These are phyloP conservation scores for Neomorphus geoffroyi DNA, from an alignment of 2,797 vertebrate genomes.

Conservation along the genomic window DNA sequence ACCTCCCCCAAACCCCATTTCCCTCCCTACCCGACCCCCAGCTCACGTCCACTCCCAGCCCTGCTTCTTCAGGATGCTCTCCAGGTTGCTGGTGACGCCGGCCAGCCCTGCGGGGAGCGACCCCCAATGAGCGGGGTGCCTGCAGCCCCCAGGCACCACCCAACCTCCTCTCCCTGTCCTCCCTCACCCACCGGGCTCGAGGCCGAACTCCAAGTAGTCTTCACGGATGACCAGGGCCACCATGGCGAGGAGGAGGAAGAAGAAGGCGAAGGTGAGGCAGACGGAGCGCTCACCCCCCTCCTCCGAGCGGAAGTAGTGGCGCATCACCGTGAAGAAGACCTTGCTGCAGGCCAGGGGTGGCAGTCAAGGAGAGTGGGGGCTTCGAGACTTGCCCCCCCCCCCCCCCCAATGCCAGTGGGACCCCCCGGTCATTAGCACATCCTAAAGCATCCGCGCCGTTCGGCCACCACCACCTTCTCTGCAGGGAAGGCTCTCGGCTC, in stretches of 20 bases:
- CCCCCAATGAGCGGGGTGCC: accelerated
- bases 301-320: constrained; percentile 89
- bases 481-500: background rate
- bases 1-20: accelerated
- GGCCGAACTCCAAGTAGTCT: constrained; percentile 92
- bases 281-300: constrained; percentile 93
- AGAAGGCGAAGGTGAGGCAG: constrained; percentile 89
- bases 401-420: accelerated
- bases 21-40: background rate
- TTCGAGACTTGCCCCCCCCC: no score
- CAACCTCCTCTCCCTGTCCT: accelerated
- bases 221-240: constrained; percentile 87
- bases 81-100: constrained; percentile 80
- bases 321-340: constrained; percentile 86
- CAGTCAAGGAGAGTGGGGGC: background rate
- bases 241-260: constrained; percentile 93
- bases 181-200: constrained; percentile 83
- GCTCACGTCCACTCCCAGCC: constrained; percentile 94
- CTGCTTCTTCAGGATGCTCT: constrained; percentile 83
- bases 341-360: constrained; percentile 73
- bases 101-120: constrained; percentile 75
- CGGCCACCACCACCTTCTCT: background rate
- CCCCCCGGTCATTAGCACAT: background rate
- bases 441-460: accelerated
- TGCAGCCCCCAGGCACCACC: no score